Evolutionary conservation across 1,140 invertebrate genomes (phyloP).

Genomic region (Drosophila lowei): DNA sequence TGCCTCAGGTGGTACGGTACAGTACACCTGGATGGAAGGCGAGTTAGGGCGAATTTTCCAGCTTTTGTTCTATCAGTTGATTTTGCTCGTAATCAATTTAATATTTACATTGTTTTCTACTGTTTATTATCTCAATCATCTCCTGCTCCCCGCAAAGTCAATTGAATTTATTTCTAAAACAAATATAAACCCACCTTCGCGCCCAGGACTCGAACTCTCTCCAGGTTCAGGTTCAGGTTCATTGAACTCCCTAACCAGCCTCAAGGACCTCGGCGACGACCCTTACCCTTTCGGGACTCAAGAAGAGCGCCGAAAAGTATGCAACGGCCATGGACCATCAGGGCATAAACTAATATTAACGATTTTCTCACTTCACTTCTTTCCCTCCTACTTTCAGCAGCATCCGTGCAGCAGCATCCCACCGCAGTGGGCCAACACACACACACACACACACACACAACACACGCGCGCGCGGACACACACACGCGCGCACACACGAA

Average conservation of each 20-base stretch:
- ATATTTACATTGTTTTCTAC: conserved; percentile 14
- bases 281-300: conserved; percentile 7
- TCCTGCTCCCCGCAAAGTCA: background rate
- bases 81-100: conserved; percentile 14
- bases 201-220: background rate
- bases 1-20: too few relatives aligned
- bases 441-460: conserved; percentile 13
- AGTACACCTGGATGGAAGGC: too few relatives aligned
- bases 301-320: conserved; percentile 40
- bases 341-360: conserved; percentile 60
- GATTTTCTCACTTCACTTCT: conserved; percentile 67
- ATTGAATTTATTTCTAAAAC: conserved; percentile 25
- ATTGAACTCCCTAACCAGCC: conserved; percentile 24
- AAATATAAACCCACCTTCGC: conserved; percentile 4
- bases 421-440: conserved; percentile 32
- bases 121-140: conserved; percentile 16
- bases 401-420: conserved; percentile 41
- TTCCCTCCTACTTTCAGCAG: conserved; percentile 31
- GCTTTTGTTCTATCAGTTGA: too few relatives aligned
- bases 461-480: conserved; percentile 2
- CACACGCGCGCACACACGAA: conserved; percentile 14
- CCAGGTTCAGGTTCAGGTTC: conserved; percentile 8
- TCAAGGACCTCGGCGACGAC: background rate
- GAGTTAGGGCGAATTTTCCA: too few relatives aligned
- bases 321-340: conserved; percentile 27